Conservation (phyloP, 2,113 vertebrate genomes). For the Verasper variegatus region DNA sequence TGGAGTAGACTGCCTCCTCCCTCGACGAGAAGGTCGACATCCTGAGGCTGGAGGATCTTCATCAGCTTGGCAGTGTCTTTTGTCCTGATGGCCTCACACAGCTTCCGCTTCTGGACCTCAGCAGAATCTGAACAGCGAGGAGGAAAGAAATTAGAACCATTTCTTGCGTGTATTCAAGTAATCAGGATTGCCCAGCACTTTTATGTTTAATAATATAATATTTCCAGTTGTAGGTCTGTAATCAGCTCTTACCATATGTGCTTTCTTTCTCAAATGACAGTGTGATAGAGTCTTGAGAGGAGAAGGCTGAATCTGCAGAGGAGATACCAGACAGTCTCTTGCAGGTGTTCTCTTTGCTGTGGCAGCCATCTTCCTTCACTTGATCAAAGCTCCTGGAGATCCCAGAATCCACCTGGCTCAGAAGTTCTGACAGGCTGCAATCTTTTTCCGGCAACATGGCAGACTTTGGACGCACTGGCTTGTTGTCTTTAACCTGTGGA, state of each 20-base stretch:
- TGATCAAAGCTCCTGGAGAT: conserved; percentile 90
- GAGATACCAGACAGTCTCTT: conserved; percentile 96
- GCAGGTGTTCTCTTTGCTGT: conserved; percentile 86
- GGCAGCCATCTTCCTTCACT: conserved; percentile 89
- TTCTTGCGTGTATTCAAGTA: too few species aligned
- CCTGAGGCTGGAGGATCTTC: conserved; percentile 99
- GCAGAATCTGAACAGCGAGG: conserved; percentile 83
- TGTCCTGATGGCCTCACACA: conserved; percentile 89
- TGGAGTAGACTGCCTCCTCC: conserved; percentile 90
- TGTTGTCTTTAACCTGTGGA: conserved; percentile 69
- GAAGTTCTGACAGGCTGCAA: conserved; percentile 91
- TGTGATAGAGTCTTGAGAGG: conserved; percentile 94
- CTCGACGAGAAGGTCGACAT: conserved; percentile 92
- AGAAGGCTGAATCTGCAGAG: conserved; percentile 96
- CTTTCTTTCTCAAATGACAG: conserved; percentile 94
- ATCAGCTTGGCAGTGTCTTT: conserved; percentile 94
- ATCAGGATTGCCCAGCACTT: not conserved
- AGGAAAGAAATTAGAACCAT: not conserved
- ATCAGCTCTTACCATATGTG: conserved; percentile 82
- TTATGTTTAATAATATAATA: not conserved
- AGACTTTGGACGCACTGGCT: conserved; percentile 80
- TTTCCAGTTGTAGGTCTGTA: not conserved
- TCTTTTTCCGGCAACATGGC: conserved; percentile 89
- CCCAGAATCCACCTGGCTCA: conserved; percentile 95
- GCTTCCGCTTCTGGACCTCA: conserved; percentile 92